These are phyloP conservation scores for Tachina lurida DNA, from an alignment of 2,888 invertebrate genomes.

Conservation along the genomic window DNA sequence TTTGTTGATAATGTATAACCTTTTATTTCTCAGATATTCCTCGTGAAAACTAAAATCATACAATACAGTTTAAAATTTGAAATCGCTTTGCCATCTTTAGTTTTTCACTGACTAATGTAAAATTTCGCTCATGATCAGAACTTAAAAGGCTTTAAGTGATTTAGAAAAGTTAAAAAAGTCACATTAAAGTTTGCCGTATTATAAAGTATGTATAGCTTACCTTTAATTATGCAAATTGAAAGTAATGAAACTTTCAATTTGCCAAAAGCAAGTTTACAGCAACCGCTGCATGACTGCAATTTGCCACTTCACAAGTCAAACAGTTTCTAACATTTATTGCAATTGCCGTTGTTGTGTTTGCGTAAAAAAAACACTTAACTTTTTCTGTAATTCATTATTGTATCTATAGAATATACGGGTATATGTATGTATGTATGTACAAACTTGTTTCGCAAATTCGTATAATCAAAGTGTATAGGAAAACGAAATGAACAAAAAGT, in stretches of 20 bases:
- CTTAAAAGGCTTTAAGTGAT: conserved; percentile 19
- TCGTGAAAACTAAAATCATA: not conserved
- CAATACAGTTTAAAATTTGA: conserved; percentile 9
- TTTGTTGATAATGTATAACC: not conserved
- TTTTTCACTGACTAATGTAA: not conserved
- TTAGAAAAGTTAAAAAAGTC: conserved; percentile 22
- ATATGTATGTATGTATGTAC: too few species aligned
- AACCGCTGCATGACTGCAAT: conserved; percentile 19
- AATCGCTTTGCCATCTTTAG: not conserved
- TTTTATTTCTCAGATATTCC: not conserved
- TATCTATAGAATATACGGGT: conserved; percentile 6
- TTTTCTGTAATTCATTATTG: conserved; percentile 11
- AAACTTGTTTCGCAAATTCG: conserved; percentile 18
- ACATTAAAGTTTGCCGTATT: not conserved
- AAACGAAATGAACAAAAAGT: not conserved
- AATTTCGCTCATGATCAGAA: conserved; percentile 13
- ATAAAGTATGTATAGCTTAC: not conserved
- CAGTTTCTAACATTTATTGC: not conserved
- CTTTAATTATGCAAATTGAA: conserved; percentile 64
- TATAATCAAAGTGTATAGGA: not conserved
- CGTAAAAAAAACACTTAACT: conserved; percentile 23
- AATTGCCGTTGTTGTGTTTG: not conserved
- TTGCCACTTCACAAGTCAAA: conserved; percentile 4
- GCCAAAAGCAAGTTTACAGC: conserved; percentile 6
- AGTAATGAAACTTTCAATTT: conserved; percentile 51